These are phyloP conservation scores for Caenorhabditis sp. DNA, from an alignment of 2,888 invertebrate genomes.

Conservation along the genomic window DNA sequence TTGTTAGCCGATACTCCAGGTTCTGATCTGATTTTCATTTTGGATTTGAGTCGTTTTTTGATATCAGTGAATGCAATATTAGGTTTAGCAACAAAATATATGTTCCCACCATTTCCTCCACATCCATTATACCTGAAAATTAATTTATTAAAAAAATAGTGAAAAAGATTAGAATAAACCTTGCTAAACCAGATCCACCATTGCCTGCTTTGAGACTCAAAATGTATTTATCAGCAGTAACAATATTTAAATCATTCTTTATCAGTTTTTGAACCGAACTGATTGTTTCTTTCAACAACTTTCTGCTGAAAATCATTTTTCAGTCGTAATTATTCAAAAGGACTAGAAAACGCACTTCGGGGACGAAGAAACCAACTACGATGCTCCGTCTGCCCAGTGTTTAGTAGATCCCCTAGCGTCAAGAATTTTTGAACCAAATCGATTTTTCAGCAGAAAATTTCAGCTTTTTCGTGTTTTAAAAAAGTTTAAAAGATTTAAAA, in stretches of 20 bases:
- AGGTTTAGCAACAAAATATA: slow-evolving; percentile 53
- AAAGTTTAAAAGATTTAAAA: background rate
- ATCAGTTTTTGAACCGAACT: slow-evolving; percentile 28
- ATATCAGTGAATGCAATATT: slow-evolving; percentile 56
- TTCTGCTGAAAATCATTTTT: slow-evolving; percentile 9
- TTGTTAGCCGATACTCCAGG: slow-evolving; percentile 36
- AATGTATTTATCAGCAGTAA: slow-evolving; percentile 36
- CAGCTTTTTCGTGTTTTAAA: background rate
- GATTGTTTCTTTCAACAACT: slow-evolving; percentile 8
- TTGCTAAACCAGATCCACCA: slow-evolving; percentile 57
- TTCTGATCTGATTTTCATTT: slow-evolving; percentile 33
- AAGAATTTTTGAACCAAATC: background rate
- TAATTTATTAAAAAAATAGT: background rate
- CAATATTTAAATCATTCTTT: slow-evolving; percentile 39
- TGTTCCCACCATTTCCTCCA: slow-evolving; percentile 64
- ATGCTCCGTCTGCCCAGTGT: background rate
- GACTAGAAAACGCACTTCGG: background rate
- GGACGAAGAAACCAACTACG: background rate
- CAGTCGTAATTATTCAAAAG: slow-evolving; percentile 2
- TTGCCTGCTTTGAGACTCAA: slow-evolving; percentile 50
- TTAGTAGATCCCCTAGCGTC: background rate
- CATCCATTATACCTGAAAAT: slow-evolving; percentile 62
- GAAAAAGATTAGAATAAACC: background rate
- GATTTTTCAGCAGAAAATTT: background rate
- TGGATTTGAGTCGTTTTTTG: slow-evolving; percentile 35